Conservation (phyloP, 2,888 invertebrate genomes). For the Drosophila setosimentum region DNA sequence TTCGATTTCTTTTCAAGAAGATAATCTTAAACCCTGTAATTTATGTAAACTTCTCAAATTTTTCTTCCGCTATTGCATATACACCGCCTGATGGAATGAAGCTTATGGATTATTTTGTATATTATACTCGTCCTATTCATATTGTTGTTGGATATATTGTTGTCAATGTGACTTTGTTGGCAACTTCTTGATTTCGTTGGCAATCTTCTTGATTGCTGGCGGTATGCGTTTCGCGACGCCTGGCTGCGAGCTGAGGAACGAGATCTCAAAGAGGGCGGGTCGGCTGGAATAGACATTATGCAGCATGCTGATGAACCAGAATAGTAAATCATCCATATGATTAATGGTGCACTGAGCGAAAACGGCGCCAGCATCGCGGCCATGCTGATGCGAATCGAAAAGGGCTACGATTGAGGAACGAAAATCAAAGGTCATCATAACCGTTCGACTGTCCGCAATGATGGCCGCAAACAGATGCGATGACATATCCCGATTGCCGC, state of each 20-base stretch:
- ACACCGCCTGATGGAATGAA: not conserved
- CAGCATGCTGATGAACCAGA: slow-evolving; percentile 80
- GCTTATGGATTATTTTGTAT: slow-evolving; percentile 1
- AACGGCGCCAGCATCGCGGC: slow-evolving; percentile 76
- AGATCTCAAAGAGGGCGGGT: slow-evolving; percentile 78
- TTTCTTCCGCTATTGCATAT: slow-evolving; percentile 1
- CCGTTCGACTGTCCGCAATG: slow-evolving; percentile 82
- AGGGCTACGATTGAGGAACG: slow-evolving; percentile 74
- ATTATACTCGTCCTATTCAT: not conserved
- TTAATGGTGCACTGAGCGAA: slow-evolving; percentile 74
- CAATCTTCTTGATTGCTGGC: slow-evolving; percentile 68
- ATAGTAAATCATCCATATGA: slow-evolving; percentile 71
- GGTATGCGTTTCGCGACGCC: slow-evolving; percentile 72
- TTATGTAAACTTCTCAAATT: slow-evolving; percentile 4
- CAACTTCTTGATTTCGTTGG: slow-evolving; percentile 63
- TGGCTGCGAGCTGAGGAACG: slow-evolving; percentile 77
- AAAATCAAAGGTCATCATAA: slow-evolving; percentile 78
- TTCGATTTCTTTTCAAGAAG: slow-evolving; percentile 6
- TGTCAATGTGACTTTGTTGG: slow-evolving; percentile 37
- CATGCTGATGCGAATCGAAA: slow-evolving; percentile 82
- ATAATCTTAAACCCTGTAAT: slow-evolving; percentile 13
- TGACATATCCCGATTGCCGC: slow-evolving; percentile 32
- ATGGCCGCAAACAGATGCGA: slow-evolving; percentile 77
- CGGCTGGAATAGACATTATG: slow-evolving; percentile 77
- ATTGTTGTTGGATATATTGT: not conserved